Percentiles rank a stretch among this genome's conserved stretches.
Conservation (phyloP, 2,113 vertebrate species). For the Rafetus swinhoei region DNA sequence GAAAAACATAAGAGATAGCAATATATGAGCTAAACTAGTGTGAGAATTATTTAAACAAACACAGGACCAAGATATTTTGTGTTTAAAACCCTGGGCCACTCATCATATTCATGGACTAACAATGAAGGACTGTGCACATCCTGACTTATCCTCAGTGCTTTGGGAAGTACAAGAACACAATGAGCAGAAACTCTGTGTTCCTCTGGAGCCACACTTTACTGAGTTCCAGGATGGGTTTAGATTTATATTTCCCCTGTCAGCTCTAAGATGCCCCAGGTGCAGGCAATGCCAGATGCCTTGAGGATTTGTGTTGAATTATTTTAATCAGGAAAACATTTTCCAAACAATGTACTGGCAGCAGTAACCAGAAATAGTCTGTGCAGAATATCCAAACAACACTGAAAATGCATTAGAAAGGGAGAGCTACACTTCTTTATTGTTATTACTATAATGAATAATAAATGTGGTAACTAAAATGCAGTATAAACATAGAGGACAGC, state of each 20-base stretch:
- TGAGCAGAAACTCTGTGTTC: neutral
- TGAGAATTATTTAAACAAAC: constrained; percentile 22
- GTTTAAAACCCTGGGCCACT: neutral
- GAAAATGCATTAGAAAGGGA: neutral
- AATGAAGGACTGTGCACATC: neutral
- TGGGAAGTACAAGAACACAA: neutral
- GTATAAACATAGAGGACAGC: neutral
- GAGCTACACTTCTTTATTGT: neutral
- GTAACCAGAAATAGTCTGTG: neutral
- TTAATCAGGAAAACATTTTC: neutral
- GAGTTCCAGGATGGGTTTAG: neutral
- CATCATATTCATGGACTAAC: neutral
- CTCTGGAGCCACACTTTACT: neutral
- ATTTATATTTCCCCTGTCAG: constrained; percentile 7
- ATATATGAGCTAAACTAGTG: neutral
- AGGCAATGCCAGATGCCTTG: neutral
- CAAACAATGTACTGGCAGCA: neutral
- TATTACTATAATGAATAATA: neutral
- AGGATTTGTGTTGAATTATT: neutral
- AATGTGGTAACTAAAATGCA: neutral
- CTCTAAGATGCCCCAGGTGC: neutral
- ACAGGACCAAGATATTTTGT: neutral
- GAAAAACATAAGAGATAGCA: neutral
- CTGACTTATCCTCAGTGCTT: neutral
- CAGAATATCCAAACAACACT: neutral